These are phyloP conservation scores for Erynnis tages DNA, from an alignment of 2,888 invertebrate genomes.

Conservation along the genomic window DNA sequence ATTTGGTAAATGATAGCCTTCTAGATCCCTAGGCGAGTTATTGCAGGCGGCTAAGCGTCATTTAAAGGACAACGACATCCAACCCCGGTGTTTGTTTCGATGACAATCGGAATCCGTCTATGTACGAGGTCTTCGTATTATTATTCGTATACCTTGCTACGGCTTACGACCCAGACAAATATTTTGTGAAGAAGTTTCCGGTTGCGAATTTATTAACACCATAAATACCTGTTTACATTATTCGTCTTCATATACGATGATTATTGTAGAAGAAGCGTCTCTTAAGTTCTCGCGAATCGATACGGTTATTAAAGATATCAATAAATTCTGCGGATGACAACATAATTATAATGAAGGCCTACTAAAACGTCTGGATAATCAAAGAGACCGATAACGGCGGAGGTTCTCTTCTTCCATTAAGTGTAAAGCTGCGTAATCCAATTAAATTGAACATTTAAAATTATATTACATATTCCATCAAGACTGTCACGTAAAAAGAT, in stretches of 20 bases:
- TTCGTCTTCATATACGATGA: conserved; percentile 4
- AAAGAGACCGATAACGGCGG: conserved; percentile 41
- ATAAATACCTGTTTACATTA: conserved; percentile 37
- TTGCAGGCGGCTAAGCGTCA: conserved; percentile 56
- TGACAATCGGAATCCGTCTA: conserved; percentile 73
- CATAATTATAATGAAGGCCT: conserved; percentile 55
- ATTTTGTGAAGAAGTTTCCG: conserved; percentile 46
- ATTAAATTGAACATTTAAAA: conserved; percentile 43
- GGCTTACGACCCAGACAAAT: conserved; percentile 3
- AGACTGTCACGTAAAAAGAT: conserved; percentile 36
- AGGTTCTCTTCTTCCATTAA: conserved; percentile 56
- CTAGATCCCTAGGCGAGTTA: conserved; percentile 63
- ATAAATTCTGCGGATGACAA: conserved; percentile 63
- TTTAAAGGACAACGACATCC: conserved; percentile 57
- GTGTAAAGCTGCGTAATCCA: conserved; percentile 51
- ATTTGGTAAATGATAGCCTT: conserved; percentile 72
- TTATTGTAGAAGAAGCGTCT: conserved; percentile 23
- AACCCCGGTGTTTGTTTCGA: conserved; percentile 58
- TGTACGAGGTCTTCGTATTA: conserved; percentile 58
- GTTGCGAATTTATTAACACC: conserved; percentile 51
- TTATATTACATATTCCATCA: conserved; percentile 37
- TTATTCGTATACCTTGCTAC: conserved; percentile 56
- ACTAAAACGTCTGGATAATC: conserved; percentile 55
- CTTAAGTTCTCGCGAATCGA: conserved; percentile 46
- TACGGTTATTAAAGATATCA: conserved; percentile 60